phyloP scores from a whole-genome alignment of 2,888 invertebrate genomes.

The Alcis repandata region DNA sequence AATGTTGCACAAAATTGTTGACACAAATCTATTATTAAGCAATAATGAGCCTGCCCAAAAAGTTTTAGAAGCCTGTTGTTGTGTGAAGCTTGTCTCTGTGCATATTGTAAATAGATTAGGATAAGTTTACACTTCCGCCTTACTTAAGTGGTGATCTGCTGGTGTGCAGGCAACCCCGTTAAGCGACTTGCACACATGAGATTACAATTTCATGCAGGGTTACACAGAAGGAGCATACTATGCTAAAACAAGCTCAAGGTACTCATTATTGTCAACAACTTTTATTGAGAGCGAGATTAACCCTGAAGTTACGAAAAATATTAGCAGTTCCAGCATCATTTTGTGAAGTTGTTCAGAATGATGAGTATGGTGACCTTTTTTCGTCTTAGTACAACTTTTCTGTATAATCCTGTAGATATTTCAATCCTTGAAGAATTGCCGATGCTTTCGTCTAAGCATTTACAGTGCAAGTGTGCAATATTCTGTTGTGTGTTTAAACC shows the following conservation, averaged over 20 bases:
- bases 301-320: too few relatives aligned
- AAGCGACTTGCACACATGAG: conserved; percentile 40
- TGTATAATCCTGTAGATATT: too few relatives aligned
- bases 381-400: too few relatives aligned
- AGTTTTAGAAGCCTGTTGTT: conserved; percentile 64
- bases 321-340: too few relatives aligned
- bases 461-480: too few relatives aligned
- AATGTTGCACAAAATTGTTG: conserved; percentile 56
- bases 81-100: conserved; percentile 78
- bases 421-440: too few relatives aligned
- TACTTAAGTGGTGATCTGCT: conserved; percentile 70
- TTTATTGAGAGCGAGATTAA: too few relatives aligned
- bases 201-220: conserved; percentile 28
- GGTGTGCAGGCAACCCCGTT: conserved; percentile 41
- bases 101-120: conserved; percentile 81
- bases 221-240: neutral
- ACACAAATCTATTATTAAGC: conserved; percentile 62
- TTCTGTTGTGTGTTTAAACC: too few relatives aligned
- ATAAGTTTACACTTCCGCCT: conserved; percentile 80
- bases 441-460: too few relatives aligned
- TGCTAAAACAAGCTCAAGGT: neutral
- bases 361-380: too few relatives aligned
- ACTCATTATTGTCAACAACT: neutral
- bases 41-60: conserved; percentile 68
- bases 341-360: too few relatives aligned